These are phyloP conservation scores for Actinemys pallida DNA, from an alignment of 2,113 vertebrate genomes.

Conservation along the genomic window DNA sequence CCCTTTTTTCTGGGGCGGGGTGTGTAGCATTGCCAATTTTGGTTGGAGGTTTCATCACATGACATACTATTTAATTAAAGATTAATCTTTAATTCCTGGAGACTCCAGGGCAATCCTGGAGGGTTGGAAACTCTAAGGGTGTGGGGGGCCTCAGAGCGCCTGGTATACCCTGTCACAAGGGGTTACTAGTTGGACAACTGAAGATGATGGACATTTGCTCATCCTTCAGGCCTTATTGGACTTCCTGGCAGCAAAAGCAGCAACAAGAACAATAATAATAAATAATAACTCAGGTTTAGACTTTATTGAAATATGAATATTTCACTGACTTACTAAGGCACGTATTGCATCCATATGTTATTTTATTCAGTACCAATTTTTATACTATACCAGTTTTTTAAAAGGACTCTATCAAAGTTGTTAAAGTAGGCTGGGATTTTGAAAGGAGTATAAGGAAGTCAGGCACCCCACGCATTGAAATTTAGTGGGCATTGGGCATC, in stretches of 20 bases:
- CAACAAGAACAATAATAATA: background rate
- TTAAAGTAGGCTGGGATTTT: conserved; percentile 22
- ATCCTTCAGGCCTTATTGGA: conserved; percentile 58
- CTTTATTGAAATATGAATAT: conserved; percentile 59
- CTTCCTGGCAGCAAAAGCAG: conserved; percentile 54
- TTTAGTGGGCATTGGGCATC: background rate
- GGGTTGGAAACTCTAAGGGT: no score
- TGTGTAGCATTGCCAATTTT: no score
- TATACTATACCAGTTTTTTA: conserved; percentile 40
- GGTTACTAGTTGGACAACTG: conserved; percentile 60
- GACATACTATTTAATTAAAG: no score
- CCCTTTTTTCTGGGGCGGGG: no score
- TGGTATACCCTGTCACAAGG: no score
- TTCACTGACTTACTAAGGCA: conserved; percentile 19
- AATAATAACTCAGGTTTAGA: conserved; percentile 63
- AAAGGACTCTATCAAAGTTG: conserved; percentile 56
- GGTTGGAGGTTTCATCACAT: no score
- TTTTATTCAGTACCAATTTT: conserved; percentile 19
- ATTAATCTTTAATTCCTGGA: no score
- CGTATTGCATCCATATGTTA: conserved; percentile 28
- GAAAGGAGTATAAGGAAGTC: background rate
- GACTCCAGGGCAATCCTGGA: no score
- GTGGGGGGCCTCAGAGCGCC: no score
- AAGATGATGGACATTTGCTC: conserved; percentile 71
- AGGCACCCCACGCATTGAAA: conserved; percentile 17